These are phyloP conservation scores for Myotis yumanensis DNA, from an alignment of 2,113 vertebrate species.

Conservation along the genomic window DNA sequence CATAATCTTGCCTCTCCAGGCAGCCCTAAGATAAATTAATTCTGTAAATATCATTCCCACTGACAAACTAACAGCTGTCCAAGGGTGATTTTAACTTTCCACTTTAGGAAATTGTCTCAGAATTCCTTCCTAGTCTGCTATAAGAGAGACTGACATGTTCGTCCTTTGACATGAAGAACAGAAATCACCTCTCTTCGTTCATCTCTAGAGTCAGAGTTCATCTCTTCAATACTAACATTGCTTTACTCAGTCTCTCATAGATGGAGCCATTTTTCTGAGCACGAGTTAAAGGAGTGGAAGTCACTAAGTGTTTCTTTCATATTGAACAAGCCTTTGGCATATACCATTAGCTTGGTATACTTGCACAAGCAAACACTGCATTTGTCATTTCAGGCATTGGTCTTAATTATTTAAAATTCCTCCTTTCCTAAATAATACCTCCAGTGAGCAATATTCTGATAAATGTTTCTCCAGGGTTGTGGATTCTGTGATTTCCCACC, in stretches of 20 bases:
- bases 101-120: constrained; percentile 22
- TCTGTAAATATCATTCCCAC: constrained; percentile 47
- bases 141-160: neutral
- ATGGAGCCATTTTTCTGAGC: neutral
- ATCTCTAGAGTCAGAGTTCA: neutral
- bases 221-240: neutral
- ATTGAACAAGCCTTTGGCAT: neutral
- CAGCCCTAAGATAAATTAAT: constrained; percentile 28
- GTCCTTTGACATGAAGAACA: neutral
- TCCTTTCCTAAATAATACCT: neutral
- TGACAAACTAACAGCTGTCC: neutral
- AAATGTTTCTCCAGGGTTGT: neutral
- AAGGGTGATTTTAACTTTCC: constrained; percentile 29
- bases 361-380: neutral
- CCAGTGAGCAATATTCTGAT: neutral
- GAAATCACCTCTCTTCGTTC: constrained; percentile 23
- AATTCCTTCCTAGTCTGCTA: neutral
- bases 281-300: neutral
- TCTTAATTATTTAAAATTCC: neutral
- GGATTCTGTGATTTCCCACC: neutral
- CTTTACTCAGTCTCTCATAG: neutral
- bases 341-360: neutral
- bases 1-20: neutral
- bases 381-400: neutral
- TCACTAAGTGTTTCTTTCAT: neutral